Evolutionary conservation across 2,797 vertebrate species (phyloP), one percentile per base, ranked within the genome.

Genomic region (Zalophus californianus): DNA sequence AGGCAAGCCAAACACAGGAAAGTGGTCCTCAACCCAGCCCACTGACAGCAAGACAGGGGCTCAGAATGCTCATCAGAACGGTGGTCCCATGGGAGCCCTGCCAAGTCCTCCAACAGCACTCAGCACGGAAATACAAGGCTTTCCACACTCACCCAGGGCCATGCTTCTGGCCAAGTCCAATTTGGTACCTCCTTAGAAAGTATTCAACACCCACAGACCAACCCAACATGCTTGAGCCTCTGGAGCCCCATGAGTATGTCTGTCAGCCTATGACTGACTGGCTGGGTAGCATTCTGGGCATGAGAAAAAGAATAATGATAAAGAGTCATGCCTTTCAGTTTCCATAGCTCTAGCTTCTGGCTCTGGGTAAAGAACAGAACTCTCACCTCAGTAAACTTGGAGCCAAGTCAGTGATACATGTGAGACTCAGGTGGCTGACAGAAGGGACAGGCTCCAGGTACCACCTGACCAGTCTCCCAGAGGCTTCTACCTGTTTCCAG

Each of bases 351-450:
- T 70, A 86, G 58, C 44, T 94, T 35, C 52, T 70, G 70, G 48
- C 20, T 96, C 66, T 66, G 44, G 79, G 27, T 94, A 48, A 94
- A 90, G 58, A n/a, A 94, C 48, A 86, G 60, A 96, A 90, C 50
- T 78, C 20, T 88, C n/a, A 41, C 75, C 84, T 92, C 21, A 70
- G 72, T 66, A 77, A 44, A 86, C 56, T 56, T 86, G 66, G 58
- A 18, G 29, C 64, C 66, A 91, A 27, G 87, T 58, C 72, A 96
- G 35, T 50, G 58, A 94, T 21, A 95, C 64, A 90, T 1, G 2
- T 48, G 16, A 35, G 38, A 52, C 64, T 85, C 95, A 58, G 62
- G 54, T 85, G 48, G 64, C 77, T 96, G 41, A 80, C 48, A 82
- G 58, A 90, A 80, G 54, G 92, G 29, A 90, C 5, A 91, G 27